Evolutionary conservation across 2,113 vertebrate species (phyloP).

Genomic region (Theristicus caerulescens): DNA sequence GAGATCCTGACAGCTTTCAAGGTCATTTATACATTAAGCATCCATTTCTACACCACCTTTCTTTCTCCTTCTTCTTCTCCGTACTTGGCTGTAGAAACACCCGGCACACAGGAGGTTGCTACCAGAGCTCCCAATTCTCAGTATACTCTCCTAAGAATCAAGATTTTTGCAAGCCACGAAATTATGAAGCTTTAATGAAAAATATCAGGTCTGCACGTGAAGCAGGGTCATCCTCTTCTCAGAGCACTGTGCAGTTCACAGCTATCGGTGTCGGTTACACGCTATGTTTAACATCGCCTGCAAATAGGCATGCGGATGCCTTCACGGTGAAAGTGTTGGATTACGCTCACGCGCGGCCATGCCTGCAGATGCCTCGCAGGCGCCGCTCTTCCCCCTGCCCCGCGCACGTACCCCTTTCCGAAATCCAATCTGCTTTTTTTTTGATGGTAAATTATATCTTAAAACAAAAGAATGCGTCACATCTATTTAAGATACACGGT

Average conservation of each 20-base stretch:
- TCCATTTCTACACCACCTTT: not conserved
- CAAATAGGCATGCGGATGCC: not conserved
- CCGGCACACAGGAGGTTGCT: not conserved
- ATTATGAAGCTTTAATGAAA: not conserved
- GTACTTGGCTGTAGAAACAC: not conserved
- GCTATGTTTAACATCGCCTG: not conserved
- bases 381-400: not conserved
- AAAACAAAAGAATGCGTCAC: not conserved
- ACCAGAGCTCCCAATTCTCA: not conserved
- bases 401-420: not conserved
- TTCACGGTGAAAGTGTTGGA: not conserved
- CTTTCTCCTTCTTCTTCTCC: not conserved
- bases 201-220: not conserved
- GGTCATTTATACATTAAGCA: not conserved
- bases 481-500: not conserved
- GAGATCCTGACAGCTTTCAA: not conserved
- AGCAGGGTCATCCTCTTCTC: not conserved
- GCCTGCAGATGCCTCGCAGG: not conserved
- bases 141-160: not conserved
- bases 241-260: not conserved
- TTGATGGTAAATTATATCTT: not conserved
- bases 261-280: not conserved
- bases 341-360: not conserved
- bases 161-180: not conserved
- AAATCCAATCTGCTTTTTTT: not conserved